A percentile compares a stretch with the other conserved stretches of the same genome.
Evolutionary conservation across 2,888 invertebrate species (phyloP).

Genomic region (Acrobeloides nanus): DNA sequence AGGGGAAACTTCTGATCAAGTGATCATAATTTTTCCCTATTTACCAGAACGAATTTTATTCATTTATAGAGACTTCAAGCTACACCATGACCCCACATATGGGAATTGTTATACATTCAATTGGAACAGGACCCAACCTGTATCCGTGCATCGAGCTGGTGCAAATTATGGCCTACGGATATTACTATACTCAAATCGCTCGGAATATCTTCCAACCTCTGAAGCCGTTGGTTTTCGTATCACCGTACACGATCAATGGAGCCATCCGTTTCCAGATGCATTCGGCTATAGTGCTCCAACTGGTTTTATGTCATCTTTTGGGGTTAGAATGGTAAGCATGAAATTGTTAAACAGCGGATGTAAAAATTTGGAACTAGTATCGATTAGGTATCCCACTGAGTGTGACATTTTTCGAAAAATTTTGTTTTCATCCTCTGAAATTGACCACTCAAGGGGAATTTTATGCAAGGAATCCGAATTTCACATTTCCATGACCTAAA

Average conservation of each 20-base stretch:
- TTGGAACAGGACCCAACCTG: constrained; percentile 39
- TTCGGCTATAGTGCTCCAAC: constrained; percentile 53
- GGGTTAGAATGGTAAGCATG: constrained; percentile 50
- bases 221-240: constrained; percentile 52
- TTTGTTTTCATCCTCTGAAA: background rate
- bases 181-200: constrained; percentile 47
- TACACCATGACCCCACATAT: constrained; percentile 50
- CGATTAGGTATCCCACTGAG: too few relatives aligned
- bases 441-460: too few relatives aligned
- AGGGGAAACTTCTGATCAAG: too few relatives aligned
- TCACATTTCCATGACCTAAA: too few relatives aligned
- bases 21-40: too few relatives aligned
- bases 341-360: too few relatives aligned
- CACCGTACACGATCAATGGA: constrained; percentile 51
- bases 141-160: constrained; percentile 50
- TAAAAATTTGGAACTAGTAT: too few relatives aligned
- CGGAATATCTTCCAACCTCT: constrained; percentile 48
- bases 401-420: too few relatives aligned
- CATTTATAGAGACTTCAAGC: constrained; percentile 45
- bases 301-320: constrained; percentile 51
- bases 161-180: constrained; percentile 53
- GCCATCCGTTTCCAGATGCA: constrained; percentile 51
- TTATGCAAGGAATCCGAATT: too few relatives aligned
- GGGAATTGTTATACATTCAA: constrained; percentile 53
- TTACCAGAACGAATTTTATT: too few relatives aligned